phyloP scores from a whole-genome alignment of 2,888 invertebrate species.

The Eudemis profundana region DNA sequence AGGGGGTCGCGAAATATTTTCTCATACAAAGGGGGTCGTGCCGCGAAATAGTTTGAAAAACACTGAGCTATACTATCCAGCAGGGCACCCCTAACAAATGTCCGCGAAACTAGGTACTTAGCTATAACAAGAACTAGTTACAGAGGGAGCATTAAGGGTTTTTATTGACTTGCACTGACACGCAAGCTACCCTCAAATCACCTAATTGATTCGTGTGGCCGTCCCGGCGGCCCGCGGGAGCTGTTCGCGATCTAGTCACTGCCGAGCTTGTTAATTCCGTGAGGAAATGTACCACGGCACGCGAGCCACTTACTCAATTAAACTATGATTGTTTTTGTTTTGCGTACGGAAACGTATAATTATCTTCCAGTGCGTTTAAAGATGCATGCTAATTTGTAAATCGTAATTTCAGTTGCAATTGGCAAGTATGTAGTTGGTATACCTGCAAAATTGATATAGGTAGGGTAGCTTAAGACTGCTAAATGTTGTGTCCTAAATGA shows the following conservation, averaged over 20 bases:
- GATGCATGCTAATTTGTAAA: background rate
- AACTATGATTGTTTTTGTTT: slow-evolving; percentile 27
- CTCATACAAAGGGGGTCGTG: too few relatives aligned
- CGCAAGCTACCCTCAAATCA: slow-evolving; percentile 69
- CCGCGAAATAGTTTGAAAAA: too few relatives aligned
- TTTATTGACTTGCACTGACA: slow-evolving; percentile 51
- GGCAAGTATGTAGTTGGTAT: too few relatives aligned
- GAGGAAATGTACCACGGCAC: slow-evolving; percentile 58
- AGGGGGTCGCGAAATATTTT: too few relatives aligned
- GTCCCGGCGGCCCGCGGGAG: slow-evolving; percentile 50
- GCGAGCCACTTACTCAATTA: slow-evolving; percentile 50
- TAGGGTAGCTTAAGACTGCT: too few relatives aligned
- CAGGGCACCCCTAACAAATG: background rate
- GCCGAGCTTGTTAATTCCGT: slow-evolving; percentile 61
- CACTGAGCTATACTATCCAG: too few relatives aligned
- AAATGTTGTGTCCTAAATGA: too few relatives aligned
- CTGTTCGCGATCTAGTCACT: slow-evolving; percentile 58
- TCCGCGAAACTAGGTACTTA: background rate
- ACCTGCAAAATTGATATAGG: too few relatives aligned
- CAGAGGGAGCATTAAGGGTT: slow-evolving; percentile 33
- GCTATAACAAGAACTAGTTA: background rate
- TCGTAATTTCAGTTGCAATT: background rate
- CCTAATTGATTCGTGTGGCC: slow-evolving; percentile 71
- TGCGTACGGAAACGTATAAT: slow-evolving; percentile 8
- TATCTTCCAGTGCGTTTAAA: slow-evolving; percentile 1